phyloP scores from a whole-genome alignment of 2,113 vertebrate genomes.

The Epinephelus cyanopodus region DNA sequence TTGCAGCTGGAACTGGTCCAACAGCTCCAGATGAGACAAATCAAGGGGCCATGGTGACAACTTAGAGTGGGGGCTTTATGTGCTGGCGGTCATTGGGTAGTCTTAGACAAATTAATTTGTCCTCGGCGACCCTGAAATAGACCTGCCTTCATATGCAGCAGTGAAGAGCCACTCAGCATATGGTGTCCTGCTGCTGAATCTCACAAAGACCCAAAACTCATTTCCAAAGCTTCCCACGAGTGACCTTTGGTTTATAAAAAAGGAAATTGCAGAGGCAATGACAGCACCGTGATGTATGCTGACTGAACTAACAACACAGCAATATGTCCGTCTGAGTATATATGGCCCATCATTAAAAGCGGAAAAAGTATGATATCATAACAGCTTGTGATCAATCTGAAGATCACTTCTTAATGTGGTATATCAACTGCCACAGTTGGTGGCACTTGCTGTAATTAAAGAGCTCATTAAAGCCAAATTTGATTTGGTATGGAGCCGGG shows the following conservation, averaged over 20 bases:
- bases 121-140: slow-evolving; percentile 69
- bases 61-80: slow-evolving; percentile 38
- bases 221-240: slow-evolving; percentile 25
- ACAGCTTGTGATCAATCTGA: slow-evolving; percentile 54
- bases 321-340: slow-evolving; percentile 34
- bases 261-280: neutral
- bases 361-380: slow-evolving; percentile 26
- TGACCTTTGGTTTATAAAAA: slow-evolving; percentile 16
- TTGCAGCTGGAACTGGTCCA: slow-evolving; percentile 73
- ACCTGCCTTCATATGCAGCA: slow-evolving; percentile 44
- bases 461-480: slow-evolving; percentile 61
- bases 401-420: slow-evolving; percentile 46
- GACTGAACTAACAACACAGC: slow-evolving; percentile 10
- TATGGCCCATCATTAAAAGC: slow-evolving; percentile 16
- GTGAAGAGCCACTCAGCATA: slow-evolving; percentile 42
- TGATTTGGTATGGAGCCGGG: slow-evolving; percentile 42
- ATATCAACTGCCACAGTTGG: slow-evolving; percentile 44
- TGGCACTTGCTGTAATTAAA: slow-evolving; percentile 65
- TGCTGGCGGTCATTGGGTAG: slow-evolving; percentile 25
- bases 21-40: slow-evolving; percentile 73
- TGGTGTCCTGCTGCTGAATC: slow-evolving; percentile 40
- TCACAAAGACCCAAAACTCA: slow-evolving; percentile 32
- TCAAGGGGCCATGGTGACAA: slow-evolving; percentile 68
- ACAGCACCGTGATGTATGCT: slow-evolving; percentile 2
- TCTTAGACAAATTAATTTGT: slow-evolving; percentile 74